Percentiles rank a stretch among this genome's conserved stretches.
Evolutionary conservation across 2,888 invertebrate genomes (phyloP).

Genomic region (Drosophila peninsularis): DNA sequence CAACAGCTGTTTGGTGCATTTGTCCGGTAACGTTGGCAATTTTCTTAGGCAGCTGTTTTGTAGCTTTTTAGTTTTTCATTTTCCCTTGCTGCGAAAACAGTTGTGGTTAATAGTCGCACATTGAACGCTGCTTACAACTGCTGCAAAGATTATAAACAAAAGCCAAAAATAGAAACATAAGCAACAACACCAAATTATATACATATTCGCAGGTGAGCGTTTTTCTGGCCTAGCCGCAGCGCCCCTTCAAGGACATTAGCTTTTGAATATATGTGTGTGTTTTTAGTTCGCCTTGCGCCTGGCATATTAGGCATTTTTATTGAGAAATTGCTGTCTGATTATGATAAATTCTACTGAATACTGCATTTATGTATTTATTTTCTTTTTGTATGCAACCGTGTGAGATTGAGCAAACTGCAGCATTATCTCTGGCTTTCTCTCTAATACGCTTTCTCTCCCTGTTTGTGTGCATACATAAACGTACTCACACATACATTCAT

Average conservation of each 20-base stretch:
- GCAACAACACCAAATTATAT: slow-evolving; percentile 49
- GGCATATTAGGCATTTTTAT: slow-evolving; percentile 40
- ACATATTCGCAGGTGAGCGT: slow-evolving; percentile 68
- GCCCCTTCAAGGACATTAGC: slow-evolving; percentile 65
- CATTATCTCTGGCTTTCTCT: slow-evolving; percentile 64
- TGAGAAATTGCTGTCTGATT: slow-evolving; percentile 37
- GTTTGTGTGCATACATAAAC: slow-evolving; percentile 15
- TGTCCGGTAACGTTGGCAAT: slow-evolving; percentile 33
- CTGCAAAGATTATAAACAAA: slow-evolving; percentile 66
- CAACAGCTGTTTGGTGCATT: slow-evolving; percentile 45
- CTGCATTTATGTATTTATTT: slow-evolving; percentile 10
- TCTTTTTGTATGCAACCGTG: slow-evolving; percentile 28
- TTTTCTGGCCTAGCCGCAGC: slow-evolving; percentile 27
- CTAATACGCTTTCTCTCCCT: slow-evolving; percentile 68
- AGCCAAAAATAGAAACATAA: slow-evolving; percentile 71
- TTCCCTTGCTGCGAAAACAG: slow-evolving; percentile 52
- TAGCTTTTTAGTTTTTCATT: slow-evolving; percentile 68
- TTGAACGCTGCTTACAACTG: slow-evolving; percentile 19
- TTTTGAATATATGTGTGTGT: slow-evolving; percentile 8
- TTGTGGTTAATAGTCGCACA: slow-evolving; percentile 7
- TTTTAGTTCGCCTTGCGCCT: slow-evolving; percentile 47
- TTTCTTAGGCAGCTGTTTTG: slow-evolving; percentile 59
- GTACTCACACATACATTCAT: slow-evolving; percentile 1
- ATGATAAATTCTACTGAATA: slow-evolving; percentile 41
- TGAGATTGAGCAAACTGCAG: slow-evolving; percentile 47